A percentile compares a stretch with the other conserved stretches of the same genome.
Evolutionary conservation across 2,888 invertebrate species (phyloP).

Genomic region (Macrophya annulata): DNA sequence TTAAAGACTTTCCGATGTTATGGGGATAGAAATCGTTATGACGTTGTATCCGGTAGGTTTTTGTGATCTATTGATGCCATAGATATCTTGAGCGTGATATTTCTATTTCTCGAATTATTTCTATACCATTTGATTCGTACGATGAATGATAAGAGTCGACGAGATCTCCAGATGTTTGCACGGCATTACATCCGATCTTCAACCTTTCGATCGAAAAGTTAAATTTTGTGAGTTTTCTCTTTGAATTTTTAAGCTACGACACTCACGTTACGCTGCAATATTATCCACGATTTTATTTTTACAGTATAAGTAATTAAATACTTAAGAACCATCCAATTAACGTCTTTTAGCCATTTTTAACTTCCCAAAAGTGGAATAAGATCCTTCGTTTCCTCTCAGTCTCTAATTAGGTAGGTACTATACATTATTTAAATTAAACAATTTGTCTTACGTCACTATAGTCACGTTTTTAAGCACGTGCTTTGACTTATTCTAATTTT

Average conservation of each 20-base stretch:
- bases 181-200: too few species aligned
- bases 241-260: too few species aligned
- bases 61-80: too few species aligned
- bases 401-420: conserved; percentile 10
- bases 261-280: background rate
- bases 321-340: background rate
- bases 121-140: background rate
- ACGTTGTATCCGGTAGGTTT: too few species aligned
- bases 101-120: background rate
- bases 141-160: background rate
- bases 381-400: background rate
- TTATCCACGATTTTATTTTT: background rate
- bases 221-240: background rate
- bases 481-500: background rate
- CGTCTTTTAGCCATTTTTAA: background rate
- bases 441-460: background rate
- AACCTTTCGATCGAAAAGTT: too few species aligned
- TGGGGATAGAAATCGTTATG: too few species aligned
- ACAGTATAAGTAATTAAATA: background rate
- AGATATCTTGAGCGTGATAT: too few species aligned
- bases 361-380: conserved; percentile 10
- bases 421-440: conserved; percentile 1
- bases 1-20: too few species aligned
- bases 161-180: background rate
- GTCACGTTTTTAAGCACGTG: background rate